Base-by-base conservation (phyloP, 2,888 invertebrate species). In the Abrostola tripartita region DNA sequence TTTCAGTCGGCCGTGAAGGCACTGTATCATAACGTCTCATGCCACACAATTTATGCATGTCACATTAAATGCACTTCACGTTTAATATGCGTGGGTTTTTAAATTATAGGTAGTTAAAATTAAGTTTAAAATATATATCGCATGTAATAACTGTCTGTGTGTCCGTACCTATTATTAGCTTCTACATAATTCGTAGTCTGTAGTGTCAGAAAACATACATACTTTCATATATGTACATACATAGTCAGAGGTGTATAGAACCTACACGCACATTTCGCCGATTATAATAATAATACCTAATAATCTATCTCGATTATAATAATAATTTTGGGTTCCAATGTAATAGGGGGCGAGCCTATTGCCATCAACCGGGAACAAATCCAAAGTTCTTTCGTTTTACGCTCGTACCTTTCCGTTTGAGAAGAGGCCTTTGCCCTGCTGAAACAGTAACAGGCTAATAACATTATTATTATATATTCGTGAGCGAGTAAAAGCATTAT, bases 1-100 rank as follows among this genome's bases (percentile, higher is more conserved):
- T n/a, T 8, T 11, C 47, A 49, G 12, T 24, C 40, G 38, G 51
- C 47, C 47, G 38, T 36, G n/a, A 54, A 47, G 14, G 6, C n/a
- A 41, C 42, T 47, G 38, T 40, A 66, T 61, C 49, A 49, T 54
- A 58, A 37, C 36, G 14, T 58, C 37, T 24, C 42, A 50, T 52
- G 40, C n/a, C 40, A 49, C 10, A 37, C 36, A 65, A 47, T 14
- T 24, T n/a, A 37, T 7, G 12, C 49, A 7, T 61, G 9, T 44
- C 6, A 44, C 44, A 41, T 50, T 42, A 47, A 40, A 10, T 41
- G 41, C 2, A 41, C 6, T n/a, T 41, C 41, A n/a, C 41, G n/a
- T 41, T 41, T 41, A n/a, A 41, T n/a, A 6, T 6, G 6, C 6
- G 41, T n/a, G 6, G 6, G 5, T n/a, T 41, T 5, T n/a, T 6